Evolutionary conservation across 1,140 invertebrate genomes (phyloP).

Genomic region (Calosoma granatense): DNA sequence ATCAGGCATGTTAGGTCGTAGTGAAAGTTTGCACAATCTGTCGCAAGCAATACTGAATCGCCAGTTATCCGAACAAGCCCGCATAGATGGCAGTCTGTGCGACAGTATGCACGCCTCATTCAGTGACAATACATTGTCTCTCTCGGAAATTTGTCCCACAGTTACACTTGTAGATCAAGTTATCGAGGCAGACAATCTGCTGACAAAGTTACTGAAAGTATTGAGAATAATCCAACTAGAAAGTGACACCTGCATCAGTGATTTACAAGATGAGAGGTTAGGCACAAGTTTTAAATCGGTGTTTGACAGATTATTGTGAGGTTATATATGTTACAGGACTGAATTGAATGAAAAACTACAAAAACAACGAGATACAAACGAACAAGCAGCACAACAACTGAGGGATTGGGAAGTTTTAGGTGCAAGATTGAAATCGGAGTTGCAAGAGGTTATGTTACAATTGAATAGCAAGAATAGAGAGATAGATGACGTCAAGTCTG

Average conservation of each 20-base stretch:
- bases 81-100: slow-evolving; percentile 19
- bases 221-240: slow-evolving; percentile 59
- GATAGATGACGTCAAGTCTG: slow-evolving; percentile 37
- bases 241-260: slow-evolving; percentile 52
- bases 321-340: not conserved
- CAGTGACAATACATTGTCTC: slow-evolving; percentile 33
- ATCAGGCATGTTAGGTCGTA: slow-evolving; percentile 25
- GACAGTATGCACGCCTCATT: slow-evolving; percentile 25
- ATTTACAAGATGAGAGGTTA: slow-evolving; percentile 45
- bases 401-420: slow-evolving; percentile 43
- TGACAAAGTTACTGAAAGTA: slow-evolving; percentile 63
- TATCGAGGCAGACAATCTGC: slow-evolving; percentile 61
- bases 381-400: slow-evolving; percentile 37
- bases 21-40: slow-evolving; percentile 54
- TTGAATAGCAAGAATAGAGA: slow-evolving; percentile 39
- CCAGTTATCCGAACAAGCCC: slow-evolving; percentile 44
- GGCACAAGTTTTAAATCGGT: not conserved
- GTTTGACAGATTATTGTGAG: not conserved
- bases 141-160: slow-evolving; percentile 34
- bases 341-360: slow-evolving; percentile 22
- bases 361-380: slow-evolving; percentile 32
- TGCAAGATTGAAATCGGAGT: slow-evolving; percentile 39
- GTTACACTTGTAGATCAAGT: slow-evolving; percentile 57
- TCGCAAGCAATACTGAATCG: slow-evolving; percentile 51
- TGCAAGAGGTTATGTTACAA: slow-evolving; percentile 40